Conservation (phyloP, 2,113 vertebrate genomes). For the Mormyrus lacerda region DNA sequence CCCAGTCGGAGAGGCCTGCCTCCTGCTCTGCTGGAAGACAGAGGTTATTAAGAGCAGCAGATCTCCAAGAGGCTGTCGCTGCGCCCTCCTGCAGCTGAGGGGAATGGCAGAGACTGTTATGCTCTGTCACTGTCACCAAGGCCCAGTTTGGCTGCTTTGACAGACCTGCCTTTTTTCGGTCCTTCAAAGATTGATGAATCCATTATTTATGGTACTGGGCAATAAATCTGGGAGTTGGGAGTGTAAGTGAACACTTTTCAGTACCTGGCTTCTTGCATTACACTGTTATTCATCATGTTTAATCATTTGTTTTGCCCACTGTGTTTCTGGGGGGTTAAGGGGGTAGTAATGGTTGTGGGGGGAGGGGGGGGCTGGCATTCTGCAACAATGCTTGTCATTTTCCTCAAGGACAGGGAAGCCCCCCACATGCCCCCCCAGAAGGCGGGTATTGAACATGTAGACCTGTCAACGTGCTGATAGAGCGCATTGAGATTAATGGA, state of each 20-base stretch:
- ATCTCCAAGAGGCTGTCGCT: background rate
- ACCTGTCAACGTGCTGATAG: conserved; percentile 45
- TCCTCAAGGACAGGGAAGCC: conserved; percentile 47
- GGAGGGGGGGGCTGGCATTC: background rate
- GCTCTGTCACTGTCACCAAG: conserved; percentile 23
- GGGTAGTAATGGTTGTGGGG: background rate
- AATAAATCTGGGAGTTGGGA: conserved; percentile 55
- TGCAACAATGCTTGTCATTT: conserved; percentile 40
- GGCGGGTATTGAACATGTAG: conserved; percentile 34
- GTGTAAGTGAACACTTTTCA: conserved; percentile 52
- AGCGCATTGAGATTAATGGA: conserved; percentile 49
- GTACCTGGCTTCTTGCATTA: conserved; percentile 49
- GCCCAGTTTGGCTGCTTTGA: conserved; percentile 31
- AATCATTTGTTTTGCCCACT: conserved; percentile 56
- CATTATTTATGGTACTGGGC: conserved; percentile 58
- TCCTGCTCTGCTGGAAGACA: background rate
- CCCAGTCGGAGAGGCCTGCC: background rate
- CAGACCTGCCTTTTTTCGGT: conserved; percentile 38
- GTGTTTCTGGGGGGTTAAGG: conserved; percentile 27
- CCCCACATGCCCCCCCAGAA: conserved; percentile 29
- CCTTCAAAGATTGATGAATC: conserved; percentile 62
- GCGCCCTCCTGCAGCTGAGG: background rate
- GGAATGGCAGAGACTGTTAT: background rate
- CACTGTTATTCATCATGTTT: conserved; percentile 59
- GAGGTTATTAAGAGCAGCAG: background rate